phyloP scores from a whole-genome alignment of 2,797 vertebrate genomes.

The Glossophaga mutica region DNA sequence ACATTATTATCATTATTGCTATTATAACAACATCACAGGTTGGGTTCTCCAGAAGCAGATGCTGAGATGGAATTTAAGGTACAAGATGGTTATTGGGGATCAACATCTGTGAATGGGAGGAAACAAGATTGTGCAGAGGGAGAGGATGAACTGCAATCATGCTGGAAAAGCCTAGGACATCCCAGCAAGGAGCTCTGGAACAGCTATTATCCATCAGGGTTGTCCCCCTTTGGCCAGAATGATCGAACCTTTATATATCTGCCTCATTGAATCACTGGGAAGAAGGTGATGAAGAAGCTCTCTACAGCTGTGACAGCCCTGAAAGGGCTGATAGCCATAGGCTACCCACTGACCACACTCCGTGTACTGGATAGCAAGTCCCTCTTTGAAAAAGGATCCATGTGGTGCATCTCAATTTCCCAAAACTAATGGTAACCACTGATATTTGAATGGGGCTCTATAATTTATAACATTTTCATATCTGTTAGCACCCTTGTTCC shows the following conservation, averaged over 20 bases:
- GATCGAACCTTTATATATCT: not conserved
- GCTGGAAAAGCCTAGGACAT: not conserved
- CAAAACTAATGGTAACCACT: not conserved
- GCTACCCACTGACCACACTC: not conserved
- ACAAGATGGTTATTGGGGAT: not conserved
- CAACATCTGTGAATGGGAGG: not conserved
- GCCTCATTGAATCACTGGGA: not conserved
- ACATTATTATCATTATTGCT: not conserved
- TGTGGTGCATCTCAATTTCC: not conserved
- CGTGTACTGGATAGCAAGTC: not conserved
- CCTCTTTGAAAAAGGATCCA: not conserved
- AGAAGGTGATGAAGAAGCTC: not conserved
- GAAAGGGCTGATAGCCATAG: not conserved
- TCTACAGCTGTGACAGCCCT: not conserved
- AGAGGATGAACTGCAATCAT: not conserved
- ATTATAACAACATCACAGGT: not conserved
- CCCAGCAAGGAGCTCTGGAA: not conserved
- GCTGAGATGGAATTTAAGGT: not conserved
- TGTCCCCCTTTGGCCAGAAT: not conserved
- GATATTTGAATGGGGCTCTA: not conserved
- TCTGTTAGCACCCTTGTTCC: not conserved
- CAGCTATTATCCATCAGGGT: not conserved
- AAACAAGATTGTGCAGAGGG: not conserved
- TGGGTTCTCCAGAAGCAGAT: not conserved
- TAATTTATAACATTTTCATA: not conserved